Conservation (phyloP, 2,113 vertebrate species). For the Rhinichthys klamathensis region DNA sequence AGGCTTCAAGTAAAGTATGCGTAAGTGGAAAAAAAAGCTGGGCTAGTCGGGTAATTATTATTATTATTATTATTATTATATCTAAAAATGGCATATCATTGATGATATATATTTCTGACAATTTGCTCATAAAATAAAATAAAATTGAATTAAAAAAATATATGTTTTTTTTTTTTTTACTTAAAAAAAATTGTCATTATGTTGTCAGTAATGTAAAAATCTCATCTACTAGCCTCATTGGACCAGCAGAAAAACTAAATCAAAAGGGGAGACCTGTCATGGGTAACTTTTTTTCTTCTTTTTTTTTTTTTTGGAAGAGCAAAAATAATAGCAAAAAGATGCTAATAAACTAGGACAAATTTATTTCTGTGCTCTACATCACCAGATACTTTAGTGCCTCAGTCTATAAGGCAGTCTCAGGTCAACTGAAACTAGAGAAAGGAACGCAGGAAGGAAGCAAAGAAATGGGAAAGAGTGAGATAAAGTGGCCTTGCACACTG, state of each 20-base stretch:
- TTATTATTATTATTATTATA: too few species aligned
- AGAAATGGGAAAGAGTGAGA: background rate
- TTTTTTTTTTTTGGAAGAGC: background rate
- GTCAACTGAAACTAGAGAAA: background rate
- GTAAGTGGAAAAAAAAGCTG: conserved; percentile 56
- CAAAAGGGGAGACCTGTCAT: background rate
- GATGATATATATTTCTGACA: too few species aligned
- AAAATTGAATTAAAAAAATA: too few species aligned
- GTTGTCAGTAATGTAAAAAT: background rate
- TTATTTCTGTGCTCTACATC: background rate
- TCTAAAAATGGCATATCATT: too few species aligned
- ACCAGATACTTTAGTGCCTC: background rate
- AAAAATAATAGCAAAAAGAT: conserved; percentile 8
- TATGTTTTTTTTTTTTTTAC: too few species aligned
- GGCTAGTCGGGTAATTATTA: conserved; percentile 50
- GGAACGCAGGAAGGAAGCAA: background rate
- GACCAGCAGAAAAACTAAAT: background rate
- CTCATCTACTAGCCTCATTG: background rate
- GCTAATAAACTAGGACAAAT: conserved; percentile 20
- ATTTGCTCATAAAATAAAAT: too few species aligned
- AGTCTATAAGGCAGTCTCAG: conserved; percentile 2
- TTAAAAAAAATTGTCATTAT: too few species aligned
- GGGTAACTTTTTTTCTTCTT: background rate
- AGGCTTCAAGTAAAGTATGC: conserved; percentile 64
- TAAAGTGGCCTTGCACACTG: conserved; percentile 13